These are phyloP conservation scores for Pseudocheirus occidentalis DNA, from an alignment of 2,797 vertebrate genomes.

Conservation along the genomic window DNA sequence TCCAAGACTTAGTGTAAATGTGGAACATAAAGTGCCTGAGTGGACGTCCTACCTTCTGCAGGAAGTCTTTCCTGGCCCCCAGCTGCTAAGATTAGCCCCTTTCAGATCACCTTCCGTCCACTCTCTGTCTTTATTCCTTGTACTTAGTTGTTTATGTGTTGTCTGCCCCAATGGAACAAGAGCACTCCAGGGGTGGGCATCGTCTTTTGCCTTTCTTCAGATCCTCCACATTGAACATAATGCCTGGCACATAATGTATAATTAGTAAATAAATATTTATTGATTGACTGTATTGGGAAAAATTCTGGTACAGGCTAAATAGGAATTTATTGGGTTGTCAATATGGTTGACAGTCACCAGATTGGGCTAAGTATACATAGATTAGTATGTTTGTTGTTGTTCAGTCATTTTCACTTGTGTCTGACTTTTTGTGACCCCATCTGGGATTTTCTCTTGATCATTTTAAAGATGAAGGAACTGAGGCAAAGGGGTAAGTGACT, in stretches of 20 bases:
- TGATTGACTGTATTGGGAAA: not conserved
- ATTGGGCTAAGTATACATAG: not conserved
- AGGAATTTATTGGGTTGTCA: not conserved
- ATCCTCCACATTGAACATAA: not conserved
- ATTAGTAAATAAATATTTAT: not conserved
- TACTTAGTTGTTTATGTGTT: not conserved
- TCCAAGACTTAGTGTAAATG: not conserved
- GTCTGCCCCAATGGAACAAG: not conserved
- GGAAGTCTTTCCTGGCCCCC: not conserved
- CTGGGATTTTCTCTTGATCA: not conserved
- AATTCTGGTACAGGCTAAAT: not conserved
- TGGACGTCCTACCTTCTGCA: not conserved
- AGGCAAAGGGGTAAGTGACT: not conserved
- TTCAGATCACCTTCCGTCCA: not conserved
- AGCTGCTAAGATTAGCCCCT: not conserved
- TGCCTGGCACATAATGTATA: not conserved
- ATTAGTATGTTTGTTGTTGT: not conserved
- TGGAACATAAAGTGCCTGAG: not conserved
- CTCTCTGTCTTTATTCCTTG: not conserved
- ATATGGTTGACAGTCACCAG: not conserved
- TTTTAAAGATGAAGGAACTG: not conserved
- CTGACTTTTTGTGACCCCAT: not conserved
- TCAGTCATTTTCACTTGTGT: not conserved
- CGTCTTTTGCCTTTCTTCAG: not conserved
- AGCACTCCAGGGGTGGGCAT: not conserved